Conservation (phyloP, 2,113 vertebrate genomes). For the Sus scrofa region DNA sequence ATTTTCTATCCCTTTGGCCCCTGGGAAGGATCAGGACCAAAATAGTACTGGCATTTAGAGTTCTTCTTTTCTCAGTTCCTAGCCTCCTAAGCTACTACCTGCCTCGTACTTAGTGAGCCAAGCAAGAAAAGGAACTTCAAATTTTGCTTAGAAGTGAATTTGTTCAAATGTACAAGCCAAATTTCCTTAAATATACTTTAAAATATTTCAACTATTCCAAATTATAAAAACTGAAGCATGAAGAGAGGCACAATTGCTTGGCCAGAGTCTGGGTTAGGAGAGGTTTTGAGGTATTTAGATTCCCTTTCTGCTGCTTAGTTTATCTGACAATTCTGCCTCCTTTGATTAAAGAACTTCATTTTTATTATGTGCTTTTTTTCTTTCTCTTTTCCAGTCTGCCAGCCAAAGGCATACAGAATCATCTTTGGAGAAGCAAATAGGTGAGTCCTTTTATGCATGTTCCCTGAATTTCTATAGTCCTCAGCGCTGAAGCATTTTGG, state of each 20-base stretch:
- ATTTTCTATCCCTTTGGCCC: neutral
- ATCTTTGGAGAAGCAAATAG: slow-evolving; percentile 85
- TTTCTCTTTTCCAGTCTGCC: slow-evolving; percentile 81
- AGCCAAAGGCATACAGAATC: slow-evolving; percentile 60
- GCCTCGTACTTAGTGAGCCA: neutral
- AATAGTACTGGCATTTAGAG: too few relatives aligned
- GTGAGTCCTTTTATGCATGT: slow-evolving; percentile 77
- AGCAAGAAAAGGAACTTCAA: neutral
- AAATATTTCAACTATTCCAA: neutral
- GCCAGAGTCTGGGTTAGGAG: neutral
- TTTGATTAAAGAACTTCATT: neutral
- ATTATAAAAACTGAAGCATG: neutral
- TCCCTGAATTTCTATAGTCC: neutral
- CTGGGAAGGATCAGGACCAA: neutral
- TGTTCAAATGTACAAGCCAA: neutral
- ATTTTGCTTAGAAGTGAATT: neutral
- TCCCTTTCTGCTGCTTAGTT: neutral
- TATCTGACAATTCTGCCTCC: neutral
- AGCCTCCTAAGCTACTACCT: neutral
- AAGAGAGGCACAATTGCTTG: neutral
- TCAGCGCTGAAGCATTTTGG: neutral
- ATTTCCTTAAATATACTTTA: slow-evolving; percentile 23
- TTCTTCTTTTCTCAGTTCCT: neutral
- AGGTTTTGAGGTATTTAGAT: neutral
- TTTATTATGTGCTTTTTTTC: neutral